These are phyloP conservation scores for Pardalotus punctatus DNA, from an alignment of 2,113 vertebrate genomes.

Conservation along the genomic window DNA sequence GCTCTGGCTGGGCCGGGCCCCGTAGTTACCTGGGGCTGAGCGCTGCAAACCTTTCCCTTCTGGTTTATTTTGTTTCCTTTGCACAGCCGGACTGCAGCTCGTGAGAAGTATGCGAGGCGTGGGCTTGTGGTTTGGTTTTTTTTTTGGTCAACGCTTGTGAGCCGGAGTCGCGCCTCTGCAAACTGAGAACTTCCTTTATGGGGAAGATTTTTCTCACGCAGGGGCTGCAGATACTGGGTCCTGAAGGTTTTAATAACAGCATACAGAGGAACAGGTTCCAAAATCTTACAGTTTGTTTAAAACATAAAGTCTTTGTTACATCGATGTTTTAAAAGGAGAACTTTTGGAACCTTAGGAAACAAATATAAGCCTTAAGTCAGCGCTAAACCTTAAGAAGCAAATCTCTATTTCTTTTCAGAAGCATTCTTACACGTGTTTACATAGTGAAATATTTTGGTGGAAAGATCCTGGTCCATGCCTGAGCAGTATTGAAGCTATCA, in stretches of 20 bases:
- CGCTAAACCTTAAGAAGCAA: not conserved
- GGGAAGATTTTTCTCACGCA: not conserved
- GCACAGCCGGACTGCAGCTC: not conserved
- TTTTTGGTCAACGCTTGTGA: not conserved
- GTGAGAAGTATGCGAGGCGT: not conserved
- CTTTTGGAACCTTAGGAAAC: not conserved
- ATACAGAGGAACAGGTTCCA: not conserved
- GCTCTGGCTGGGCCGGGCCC: not conserved
- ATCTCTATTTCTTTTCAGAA: not conserved
- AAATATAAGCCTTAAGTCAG: not conserved
- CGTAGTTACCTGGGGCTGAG: not conserved
- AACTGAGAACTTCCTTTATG: not conserved
- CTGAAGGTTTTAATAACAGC: not conserved
- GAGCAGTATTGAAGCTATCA: not conserved
- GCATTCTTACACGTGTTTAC: not conserved
- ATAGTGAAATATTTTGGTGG: not conserved
- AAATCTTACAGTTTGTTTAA: not conserved
- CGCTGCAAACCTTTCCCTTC: not conserved
- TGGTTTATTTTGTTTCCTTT: not conserved
- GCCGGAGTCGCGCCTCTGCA: not conserved
- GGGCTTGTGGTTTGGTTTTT: not conserved
- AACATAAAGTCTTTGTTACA: not conserved
- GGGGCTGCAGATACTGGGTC: not conserved
- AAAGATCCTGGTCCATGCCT: not conserved
- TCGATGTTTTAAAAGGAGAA: not conserved